Base-by-base conservation (phyloP, 2,797 vertebrate species). In the Pseudochaenichthys georgianus region DNA sequence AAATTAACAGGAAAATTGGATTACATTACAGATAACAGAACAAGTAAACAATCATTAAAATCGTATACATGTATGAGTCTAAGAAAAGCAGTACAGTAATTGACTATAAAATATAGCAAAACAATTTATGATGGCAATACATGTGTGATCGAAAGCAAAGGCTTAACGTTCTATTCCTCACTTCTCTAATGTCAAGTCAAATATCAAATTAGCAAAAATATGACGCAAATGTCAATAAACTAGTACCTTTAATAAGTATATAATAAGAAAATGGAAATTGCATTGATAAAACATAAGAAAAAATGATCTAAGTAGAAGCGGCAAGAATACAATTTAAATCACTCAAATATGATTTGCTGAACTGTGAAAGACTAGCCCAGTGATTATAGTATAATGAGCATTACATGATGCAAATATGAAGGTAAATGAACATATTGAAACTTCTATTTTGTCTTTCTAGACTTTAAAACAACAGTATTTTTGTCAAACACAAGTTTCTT, bases 211-310 rank as follows among this genome's bases (percentile, higher is more conserved):
- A 28, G 13, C 19, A 42, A 50, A 16, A 50, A 60, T 28, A 16
- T 57, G 51, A 41, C n/a, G 41, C 13, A 55, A 54, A 64, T 64
- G 1, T 12, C 12, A 15, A 16, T 58, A 57, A 42, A 52, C 41
- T 5, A 28, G 13, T 15, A 48, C 9, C 53, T 42, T 7, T 43
- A 54, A 12, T 28, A 13, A 46, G 34, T 31, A 13, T 17, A 31
- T n/a, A 67, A 60, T n/a, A n/a, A 61, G 46, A 47, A 53, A 38
- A 46, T 52, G 31, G 57, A 47, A 19, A 42, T 42, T 19, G 5
- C 17, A n/a, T 3, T 31, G 5, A 15, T 7, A 38, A 47, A 64
- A 60, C 11, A 43, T 9, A 31, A 5, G 15, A 5, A 43, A 45
- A 46, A 23, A 9, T 9, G 17, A 47, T 1, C 5, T 19, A 9